These are phyloP conservation scores for Pogonomyrmex californicus DNA, from an alignment of 1,140 invertebrate genomes.

Conservation along the genomic window DNA sequence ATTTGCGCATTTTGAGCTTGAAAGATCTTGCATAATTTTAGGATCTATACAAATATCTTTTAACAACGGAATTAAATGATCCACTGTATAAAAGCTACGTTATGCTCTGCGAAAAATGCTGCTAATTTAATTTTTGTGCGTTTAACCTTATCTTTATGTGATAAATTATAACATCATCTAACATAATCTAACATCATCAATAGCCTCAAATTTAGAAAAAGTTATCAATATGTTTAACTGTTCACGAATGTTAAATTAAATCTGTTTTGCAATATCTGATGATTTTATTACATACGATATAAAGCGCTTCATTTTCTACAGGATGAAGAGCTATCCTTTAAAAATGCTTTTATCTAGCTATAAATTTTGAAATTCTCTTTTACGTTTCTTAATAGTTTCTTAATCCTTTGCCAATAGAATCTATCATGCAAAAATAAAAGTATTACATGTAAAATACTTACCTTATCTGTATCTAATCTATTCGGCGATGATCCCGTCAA, in stretches of 20 bases:
- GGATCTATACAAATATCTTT: not conserved
- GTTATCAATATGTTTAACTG: not conserved
- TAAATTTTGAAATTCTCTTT: not conserved
- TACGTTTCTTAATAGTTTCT: not conserved
- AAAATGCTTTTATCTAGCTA: not conserved
- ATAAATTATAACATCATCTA: not conserved
- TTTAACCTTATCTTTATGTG: not conserved
- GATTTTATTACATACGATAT: not conserved
- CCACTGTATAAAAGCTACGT: not conserved
- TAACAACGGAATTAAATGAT: not conserved
- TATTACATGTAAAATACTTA: not conserved
- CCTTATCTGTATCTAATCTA: not conserved
- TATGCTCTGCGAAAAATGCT: not conserved
- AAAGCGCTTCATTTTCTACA: not conserved
- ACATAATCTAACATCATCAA: not conserved
- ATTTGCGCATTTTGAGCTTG: not conserved
- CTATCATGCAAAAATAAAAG: not conserved
- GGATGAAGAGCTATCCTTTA: not conserved
- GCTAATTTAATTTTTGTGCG: not conserved
- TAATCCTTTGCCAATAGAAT: not conserved
- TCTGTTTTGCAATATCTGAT: not conserved
- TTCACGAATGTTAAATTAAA: not conserved
- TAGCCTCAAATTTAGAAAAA: not conserved
- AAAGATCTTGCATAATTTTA: not conserved
- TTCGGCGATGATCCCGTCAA: too few species aligned